Base-by-base conservation (phyloP, 2,888 invertebrate genomes). In the Rugalucina vietnamica region DNA sequence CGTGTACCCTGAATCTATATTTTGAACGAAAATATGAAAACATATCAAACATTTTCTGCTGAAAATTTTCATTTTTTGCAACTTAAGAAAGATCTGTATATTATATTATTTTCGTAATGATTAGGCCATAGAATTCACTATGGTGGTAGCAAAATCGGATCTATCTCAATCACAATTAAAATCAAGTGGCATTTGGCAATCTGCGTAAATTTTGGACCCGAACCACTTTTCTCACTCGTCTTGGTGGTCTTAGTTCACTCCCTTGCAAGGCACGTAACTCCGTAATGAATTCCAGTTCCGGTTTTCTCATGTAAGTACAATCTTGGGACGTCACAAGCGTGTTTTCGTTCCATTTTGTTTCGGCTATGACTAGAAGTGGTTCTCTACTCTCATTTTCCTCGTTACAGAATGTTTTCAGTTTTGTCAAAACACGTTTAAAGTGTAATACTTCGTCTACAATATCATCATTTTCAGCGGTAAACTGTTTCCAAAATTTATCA, bases 171-270 rank as follows among this genome's bases (percentile, higher is more conserved):
- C n/a, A n/a, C n/a, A n/a, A n/a, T n/a, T n/a, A n/a, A n/a, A n/a
- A n/a, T n/a, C n/a, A n/a, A n/a, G n/a, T n/a, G n/a, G n/a, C n/a
- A n/a, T n/a, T n/a, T n/a, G n/a, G n/a, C n/a, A n/a, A n/a, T n/a
- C n/a, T n/a, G n/a, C n/a, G n/a, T n/a, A n/a, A n/a, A n/a, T n/a
- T n/a, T n/a, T n/a, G n/a, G n/a, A n/a, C n/a, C n/a, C n/a, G n/a
- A n/a, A n/a, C n/a, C n/a, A n/a, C n/a, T n/a, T n/a, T n/a, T n/a
- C n/a, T n/a, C n/a, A n/a, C n/a, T n/a, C n/a, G n/a, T n/a, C n/a
- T n/a, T n/a, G n/a, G n/a, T n/a, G 96, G 96, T 96, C 96, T 96
- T 10, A 87, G 57, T 50, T 85, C 80, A 49, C 87, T 87, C n/a
- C 87, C 87, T 43, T 87, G 87, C 49, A 73, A 34, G 1, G 1